These are phyloP conservation scores for Neolamprologus toae DNA, from an alignment of 2,113 vertebrate species.

Conservation along the genomic window DNA sequence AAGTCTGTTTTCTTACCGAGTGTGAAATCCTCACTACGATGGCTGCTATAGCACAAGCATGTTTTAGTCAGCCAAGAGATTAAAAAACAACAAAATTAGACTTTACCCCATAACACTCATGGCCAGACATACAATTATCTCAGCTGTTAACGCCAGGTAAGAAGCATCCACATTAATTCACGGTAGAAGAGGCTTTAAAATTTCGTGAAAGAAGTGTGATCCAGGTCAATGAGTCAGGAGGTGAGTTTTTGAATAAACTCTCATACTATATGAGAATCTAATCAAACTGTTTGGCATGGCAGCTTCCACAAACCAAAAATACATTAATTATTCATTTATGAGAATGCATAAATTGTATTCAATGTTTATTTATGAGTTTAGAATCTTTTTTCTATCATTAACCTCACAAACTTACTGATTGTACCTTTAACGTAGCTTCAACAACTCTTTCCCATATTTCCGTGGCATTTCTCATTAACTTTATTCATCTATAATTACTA, in stretches of 20 bases:
- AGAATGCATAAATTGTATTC: not conserved
- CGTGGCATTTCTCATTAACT: not conserved
- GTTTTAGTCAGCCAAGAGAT: not conserved
- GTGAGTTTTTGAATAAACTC: not conserved
- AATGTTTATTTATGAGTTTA: not conserved
- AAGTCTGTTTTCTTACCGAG: not conserved
- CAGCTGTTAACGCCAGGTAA: not conserved
- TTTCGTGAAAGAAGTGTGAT: rapidly evolving
- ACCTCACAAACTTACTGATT: rapidly evolving
- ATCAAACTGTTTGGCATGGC: not conserved
- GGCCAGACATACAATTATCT: not conserved
- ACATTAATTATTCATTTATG: not conserved
- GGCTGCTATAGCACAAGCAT: not conserved
- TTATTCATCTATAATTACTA: not conserved
- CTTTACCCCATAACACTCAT: not conserved
- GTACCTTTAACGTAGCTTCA: not conserved
- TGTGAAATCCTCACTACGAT: not conserved
- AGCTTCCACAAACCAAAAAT: not conserved
- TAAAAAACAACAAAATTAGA: not conserved
- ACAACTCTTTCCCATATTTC: not conserved
- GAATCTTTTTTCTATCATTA: not conserved
- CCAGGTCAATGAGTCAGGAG: not conserved
- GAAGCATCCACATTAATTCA: not conserved
- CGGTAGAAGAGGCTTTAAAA: not conserved
- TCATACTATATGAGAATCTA: not conserved